These are phyloP conservation scores for Nannoperca obscura DNA, from an alignment of 2,797 vertebrate genomes.

Conservation along the genomic window DNA sequence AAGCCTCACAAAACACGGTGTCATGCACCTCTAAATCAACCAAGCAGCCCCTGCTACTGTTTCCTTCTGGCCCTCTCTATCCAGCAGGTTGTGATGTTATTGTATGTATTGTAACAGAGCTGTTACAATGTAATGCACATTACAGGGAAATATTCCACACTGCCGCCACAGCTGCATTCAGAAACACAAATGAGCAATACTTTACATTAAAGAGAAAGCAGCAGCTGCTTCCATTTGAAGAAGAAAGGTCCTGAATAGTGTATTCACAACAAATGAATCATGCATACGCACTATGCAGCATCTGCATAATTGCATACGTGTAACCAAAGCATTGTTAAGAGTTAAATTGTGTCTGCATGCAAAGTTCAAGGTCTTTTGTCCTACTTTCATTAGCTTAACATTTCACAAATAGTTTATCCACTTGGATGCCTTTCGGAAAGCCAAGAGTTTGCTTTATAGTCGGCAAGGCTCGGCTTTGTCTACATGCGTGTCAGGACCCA, in stretches of 20 bases:
- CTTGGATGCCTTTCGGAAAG: slow-evolving; percentile 33
- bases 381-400: slow-evolving; percentile 40
- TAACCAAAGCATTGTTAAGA: slow-evolving; percentile 17
- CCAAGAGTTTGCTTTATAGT: slow-evolving; percentile 30
- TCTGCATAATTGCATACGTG: slow-evolving; percentile 52
- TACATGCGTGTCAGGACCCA: slow-evolving; percentile 31
- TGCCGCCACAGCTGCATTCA: slow-evolving; percentile 1
- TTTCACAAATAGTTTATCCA: slow-evolving; percentile 43
- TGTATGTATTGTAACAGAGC: slow-evolving; percentile 35
- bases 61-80: slow-evolving; percentile 41
- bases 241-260: slow-evolving; percentile 55
- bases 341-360: slow-evolving; percentile 19
- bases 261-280: slow-evolving; percentile 52
- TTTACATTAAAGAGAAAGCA: slow-evolving; percentile 8
- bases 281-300: slow-evolving; percentile 15
- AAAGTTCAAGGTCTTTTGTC: slow-evolving; percentile 19
- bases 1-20: slow-evolving; percentile 67
- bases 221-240: slow-evolving; percentile 25
- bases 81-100: slow-evolving; percentile 39
- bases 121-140: slow-evolving; percentile 45
- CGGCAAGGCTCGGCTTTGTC: slow-evolving; percentile 14
- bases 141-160: slow-evolving; percentile 12
- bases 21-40: slow-evolving; percentile 67
- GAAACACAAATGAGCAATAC: slow-evolving; percentile 16
- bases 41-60: slow-evolving; percentile 39